A percentile compares a stretch with the other conserved stretches of the same genome.
Conservation (phyloP, 2,113 vertebrate species). For the Myotis brandtii region DNA sequence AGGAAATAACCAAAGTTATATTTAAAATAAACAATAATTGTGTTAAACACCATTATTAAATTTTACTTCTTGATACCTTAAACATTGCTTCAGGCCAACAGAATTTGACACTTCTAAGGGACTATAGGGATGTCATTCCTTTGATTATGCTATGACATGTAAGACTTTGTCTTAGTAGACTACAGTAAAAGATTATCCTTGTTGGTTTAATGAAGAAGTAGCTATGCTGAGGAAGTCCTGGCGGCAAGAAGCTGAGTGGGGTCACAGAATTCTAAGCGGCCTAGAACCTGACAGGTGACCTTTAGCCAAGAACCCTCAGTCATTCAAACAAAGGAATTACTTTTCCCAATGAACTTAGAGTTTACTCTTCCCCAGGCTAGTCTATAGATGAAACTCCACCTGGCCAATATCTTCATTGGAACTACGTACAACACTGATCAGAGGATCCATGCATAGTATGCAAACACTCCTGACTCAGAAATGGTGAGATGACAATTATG, state of each 20-base stretch:
- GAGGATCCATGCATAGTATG: neutral
- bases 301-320: neutral
- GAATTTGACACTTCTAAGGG: neutral
- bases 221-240: neutral
- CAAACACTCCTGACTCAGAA: neutral
- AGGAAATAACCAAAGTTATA: neutral
- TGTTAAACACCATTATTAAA: neutral
- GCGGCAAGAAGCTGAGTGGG: neutral
- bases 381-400: neutral
- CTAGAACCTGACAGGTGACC: neutral
- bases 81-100: neutral
- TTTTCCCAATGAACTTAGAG: neutral
- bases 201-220: neutral
- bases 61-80: neutral
- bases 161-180: neutral
- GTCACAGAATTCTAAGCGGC: neutral
- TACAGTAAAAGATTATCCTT: neutral
- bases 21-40: neutral
- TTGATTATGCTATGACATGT: neutral
- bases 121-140: neutral
- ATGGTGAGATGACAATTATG: neutral
- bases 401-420: neutral
- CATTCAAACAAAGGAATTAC: neutral
- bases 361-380: neutral
- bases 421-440: neutral